Percentiles rank a stretch among this genome's conserved stretches.
phyloP scores from a whole-genome alignment of 2,888 invertebrate species.

The Drosophila tanythrix region DNA sequence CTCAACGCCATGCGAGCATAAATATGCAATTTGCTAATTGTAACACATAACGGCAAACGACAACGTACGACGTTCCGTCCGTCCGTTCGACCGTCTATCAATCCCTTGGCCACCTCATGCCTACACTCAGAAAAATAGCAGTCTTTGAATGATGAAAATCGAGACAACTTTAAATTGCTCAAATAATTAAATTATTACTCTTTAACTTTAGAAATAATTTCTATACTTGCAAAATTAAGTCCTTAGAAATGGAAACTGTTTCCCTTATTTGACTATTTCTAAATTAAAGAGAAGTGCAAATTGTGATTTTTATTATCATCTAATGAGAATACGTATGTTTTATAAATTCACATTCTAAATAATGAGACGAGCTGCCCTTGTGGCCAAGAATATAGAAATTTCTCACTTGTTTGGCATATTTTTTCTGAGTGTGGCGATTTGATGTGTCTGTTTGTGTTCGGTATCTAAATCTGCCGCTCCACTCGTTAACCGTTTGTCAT shows the following conservation, averaged over 20 bases:
- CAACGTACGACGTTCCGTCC: constrained; percentile 29
- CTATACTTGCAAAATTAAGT: not conserved
- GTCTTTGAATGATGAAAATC: not conserved
- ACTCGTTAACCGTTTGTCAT: constrained; percentile 75
- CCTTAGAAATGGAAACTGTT: not conserved
- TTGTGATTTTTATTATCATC: not conserved
- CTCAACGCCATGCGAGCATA: constrained; percentile 70
- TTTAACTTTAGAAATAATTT: not conserved
- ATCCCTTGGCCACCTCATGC: constrained; percentile 59
- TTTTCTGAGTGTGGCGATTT: constrained; percentile 44
- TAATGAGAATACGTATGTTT: not conserved
- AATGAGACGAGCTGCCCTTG: not conserved
- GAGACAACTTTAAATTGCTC: not conserved
- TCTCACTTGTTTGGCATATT: not conserved
- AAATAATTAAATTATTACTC: not conserved
- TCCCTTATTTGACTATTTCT: not conserved
- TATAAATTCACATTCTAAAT: not conserved
- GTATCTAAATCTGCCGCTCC: constrained; percentile 65
- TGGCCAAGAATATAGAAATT: not conserved
- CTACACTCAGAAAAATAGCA: constrained; percentile 3
- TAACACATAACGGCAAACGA: constrained; percentile 72
- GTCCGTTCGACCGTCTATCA: constrained; percentile 22
- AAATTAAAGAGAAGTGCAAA: not conserved
- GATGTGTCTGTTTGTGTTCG: constrained; percentile 64
- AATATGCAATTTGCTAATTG: constrained; percentile 79